Conservation (phyloP, 2,797 vertebrate genomes). For the Brachyalestes nurse region DNA sequence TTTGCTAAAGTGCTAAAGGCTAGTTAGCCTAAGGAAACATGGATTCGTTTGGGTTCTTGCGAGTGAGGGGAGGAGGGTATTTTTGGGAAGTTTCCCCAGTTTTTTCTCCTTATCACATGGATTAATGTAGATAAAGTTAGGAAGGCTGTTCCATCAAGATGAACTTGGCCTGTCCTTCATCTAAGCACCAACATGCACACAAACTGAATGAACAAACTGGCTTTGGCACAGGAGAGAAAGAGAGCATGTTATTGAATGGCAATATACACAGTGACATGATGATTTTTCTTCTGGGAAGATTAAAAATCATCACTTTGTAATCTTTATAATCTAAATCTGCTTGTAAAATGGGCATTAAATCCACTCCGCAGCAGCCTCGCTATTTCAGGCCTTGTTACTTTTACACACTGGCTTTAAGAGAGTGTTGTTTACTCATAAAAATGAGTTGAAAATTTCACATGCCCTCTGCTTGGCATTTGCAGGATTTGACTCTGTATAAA, state of each 20-base stretch:
- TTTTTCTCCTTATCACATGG: not conserved
- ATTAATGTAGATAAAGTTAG: not conserved
- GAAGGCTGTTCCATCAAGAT: not conserved
- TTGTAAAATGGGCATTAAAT: conserved; percentile 39
- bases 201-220: not conserved
- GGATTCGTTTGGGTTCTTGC: conserved; percentile 7
- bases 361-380: conserved; percentile 18
- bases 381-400: conserved; percentile 40
- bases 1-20: conserved; percentile 53
- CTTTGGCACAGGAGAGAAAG: not conserved
- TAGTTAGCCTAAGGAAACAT: conserved; percentile 30
- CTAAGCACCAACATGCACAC: not conserved
- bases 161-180: conserved; percentile 10
- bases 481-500: conserved; percentile 1
- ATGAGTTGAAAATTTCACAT: not conserved
- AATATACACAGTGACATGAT: conserved; percentile 19
- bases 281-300: conserved; percentile 18
- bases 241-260: conserved; percentile 6
- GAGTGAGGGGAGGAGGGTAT: conserved; percentile 40
- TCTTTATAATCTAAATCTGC: conserved; percentile 17
- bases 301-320: conserved; percentile 8
- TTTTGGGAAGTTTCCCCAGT: conserved; percentile 37
- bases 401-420: conserved; percentile 17
- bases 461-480: conserved; percentile 18
- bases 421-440: conserved; percentile 25